Evolutionary conservation across 2,797 vertebrate genomes (phyloP).

Genomic region (Xiphophorus birchmanni): DNA sequence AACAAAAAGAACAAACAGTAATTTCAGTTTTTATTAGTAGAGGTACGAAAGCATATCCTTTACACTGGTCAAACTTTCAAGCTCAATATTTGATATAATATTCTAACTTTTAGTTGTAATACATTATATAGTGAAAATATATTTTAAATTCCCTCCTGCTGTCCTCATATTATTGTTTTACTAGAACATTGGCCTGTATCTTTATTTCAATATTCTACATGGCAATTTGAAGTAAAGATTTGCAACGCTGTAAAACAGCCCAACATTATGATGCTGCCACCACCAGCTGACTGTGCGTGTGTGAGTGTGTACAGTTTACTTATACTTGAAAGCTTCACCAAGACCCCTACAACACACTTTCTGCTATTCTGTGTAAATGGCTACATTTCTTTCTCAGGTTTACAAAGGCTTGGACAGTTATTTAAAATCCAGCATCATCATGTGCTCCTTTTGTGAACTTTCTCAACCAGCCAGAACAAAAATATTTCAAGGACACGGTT

Average conservation of each 20-base stretch:
- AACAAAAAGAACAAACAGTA: background rate
- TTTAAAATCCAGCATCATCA: conserved; percentile 6
- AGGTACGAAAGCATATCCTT: background rate
- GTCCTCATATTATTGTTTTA: too few species aligned
- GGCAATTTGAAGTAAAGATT: background rate
- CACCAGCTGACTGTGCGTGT: too few species aligned
- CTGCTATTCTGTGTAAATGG: background rate
- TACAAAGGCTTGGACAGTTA: background rate
- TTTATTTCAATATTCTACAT: background rate
- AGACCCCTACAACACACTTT: background rate
- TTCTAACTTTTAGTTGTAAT: background rate
- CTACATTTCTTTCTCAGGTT: background rate
- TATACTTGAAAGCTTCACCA: background rate
- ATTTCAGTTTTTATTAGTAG: background rate
- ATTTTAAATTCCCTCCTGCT: background rate
- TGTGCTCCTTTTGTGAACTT: conserved; percentile 13
- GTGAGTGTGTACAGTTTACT: too few species aligned
- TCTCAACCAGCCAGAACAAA: conserved; percentile 11
- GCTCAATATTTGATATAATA: background rate
- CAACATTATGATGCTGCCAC: too few species aligned
- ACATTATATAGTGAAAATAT: background rate
- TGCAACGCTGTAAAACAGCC: too few species aligned
- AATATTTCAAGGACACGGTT: conserved; percentile 33
- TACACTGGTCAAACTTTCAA: background rate
- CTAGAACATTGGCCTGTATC: too few species aligned